Percentiles rank a stretch among this genome's conserved stretches.
Conservation (phyloP, 2,113 vertebrate species). For the Bubo bubo region DNA sequence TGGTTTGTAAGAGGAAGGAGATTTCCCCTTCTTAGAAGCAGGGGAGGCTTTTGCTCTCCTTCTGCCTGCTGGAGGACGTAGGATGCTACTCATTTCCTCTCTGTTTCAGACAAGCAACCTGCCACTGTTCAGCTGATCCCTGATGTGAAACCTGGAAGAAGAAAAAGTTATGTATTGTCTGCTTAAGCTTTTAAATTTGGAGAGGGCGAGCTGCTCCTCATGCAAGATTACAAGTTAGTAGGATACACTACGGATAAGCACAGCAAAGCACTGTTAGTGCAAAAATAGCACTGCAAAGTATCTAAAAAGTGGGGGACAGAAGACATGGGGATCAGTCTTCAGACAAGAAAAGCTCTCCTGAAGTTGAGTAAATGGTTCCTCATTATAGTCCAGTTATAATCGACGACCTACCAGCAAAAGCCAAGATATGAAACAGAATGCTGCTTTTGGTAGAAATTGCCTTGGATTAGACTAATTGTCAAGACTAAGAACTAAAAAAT, state of each 20-base stretch:
- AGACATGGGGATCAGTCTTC: background rate
- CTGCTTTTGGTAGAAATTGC: background rate
- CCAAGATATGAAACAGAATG: background rate
- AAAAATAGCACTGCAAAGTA: background rate
- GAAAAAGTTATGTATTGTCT: background rate
- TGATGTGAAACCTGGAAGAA: background rate
- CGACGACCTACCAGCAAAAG: background rate
- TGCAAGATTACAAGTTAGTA: background rate
- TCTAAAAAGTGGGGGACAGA: background rate
- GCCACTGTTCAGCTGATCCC: background rate
- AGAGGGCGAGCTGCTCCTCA: background rate
- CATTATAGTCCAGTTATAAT: background rate
- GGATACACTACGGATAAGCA: background rate
- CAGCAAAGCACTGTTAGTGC: background rate
- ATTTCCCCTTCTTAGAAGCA: background rate
- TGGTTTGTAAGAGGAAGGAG: background rate
- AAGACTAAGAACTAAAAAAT: background rate
- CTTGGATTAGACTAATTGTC: background rate
- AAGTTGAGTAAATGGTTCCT: background rate
- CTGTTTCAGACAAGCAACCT: background rate
- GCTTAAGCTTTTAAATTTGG: background rate
- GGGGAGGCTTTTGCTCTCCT: background rate
- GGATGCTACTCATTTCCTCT: background rate
- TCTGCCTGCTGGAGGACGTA: background rate
- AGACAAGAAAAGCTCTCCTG: background rate